Conservation (phyloP, 2,113 vertebrate species). For the Stigmatopora argus region DNA sequence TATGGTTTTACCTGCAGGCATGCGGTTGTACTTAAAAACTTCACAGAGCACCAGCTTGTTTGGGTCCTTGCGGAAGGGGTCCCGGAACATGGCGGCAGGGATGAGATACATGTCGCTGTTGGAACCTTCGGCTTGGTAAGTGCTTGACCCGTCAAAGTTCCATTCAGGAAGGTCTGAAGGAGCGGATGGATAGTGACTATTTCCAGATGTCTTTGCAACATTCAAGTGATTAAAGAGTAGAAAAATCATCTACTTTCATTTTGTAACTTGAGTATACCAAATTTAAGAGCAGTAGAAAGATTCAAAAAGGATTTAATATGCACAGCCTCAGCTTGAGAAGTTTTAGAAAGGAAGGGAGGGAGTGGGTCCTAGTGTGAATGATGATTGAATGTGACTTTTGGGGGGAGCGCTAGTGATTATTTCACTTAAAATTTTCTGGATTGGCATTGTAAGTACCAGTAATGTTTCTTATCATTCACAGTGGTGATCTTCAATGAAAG, state of each 20-base stretch:
- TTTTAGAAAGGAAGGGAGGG: background rate
- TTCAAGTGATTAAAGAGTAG: too few relatives aligned
- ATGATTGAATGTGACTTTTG: background rate
- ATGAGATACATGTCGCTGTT: conserved; percentile 97
- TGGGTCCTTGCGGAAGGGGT: conserved; percentile 93
- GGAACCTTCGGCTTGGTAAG: conserved; percentile 89
- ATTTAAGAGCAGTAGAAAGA: background rate
- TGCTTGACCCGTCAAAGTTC: conserved; percentile 98
- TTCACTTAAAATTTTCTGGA: background rate
- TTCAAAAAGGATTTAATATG: background rate
- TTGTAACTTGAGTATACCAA: too few relatives aligned
- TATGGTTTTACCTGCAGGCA: conserved; percentile 77
- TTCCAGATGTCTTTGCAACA: background rate
- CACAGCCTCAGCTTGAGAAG: background rate
- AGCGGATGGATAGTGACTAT: background rate
- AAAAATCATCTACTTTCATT: background rate
- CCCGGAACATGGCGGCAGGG: conserved; percentile 89
- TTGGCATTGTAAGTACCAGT: too few relatives aligned
- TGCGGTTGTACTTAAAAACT: conserved; percentile 92
- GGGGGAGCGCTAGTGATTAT: background rate
- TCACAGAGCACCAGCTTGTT: conserved; percentile 97
- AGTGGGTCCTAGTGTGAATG: background rate
- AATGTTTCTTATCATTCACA: too few relatives aligned
- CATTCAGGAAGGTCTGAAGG: conserved; percentile 87
- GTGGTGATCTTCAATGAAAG: too few relatives aligned